phyloP scores from a whole-genome alignment of 2,888 invertebrate genomes.

The Laspeyria flexula region DNA sequence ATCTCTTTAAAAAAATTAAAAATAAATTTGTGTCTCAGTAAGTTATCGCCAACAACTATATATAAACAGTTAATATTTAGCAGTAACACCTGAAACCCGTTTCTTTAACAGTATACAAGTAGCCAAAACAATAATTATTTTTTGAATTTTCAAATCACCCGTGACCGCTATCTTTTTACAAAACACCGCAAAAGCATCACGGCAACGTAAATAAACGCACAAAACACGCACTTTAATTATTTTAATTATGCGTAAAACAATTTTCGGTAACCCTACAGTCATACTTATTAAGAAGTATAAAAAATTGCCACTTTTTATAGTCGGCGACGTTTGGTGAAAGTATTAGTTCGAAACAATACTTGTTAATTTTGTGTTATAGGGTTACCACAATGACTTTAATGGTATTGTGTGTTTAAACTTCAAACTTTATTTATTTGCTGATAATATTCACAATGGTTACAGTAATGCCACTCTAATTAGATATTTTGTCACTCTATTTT shows the following conservation, averaged over 20 bases:
- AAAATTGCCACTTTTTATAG: conserved; percentile 42
- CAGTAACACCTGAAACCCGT: background rate
- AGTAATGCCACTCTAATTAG: too few species aligned
- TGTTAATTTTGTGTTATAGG: conserved; percentile 45
- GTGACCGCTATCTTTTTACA: conserved; percentile 13
- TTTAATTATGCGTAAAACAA: conserved; percentile 49
- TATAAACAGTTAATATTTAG: too few species aligned
- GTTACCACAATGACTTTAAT: conserved; percentile 10
- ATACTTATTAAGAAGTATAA: conserved; percentile 27
- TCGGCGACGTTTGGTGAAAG: conserved; percentile 52
- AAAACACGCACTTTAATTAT: conserved; percentile 48
- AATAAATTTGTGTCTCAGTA: too few species aligned
- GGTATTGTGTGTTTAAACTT: too few species aligned
- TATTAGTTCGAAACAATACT: conserved; percentile 50
- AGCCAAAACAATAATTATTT: conserved; percentile 29
- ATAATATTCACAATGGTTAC: too few species aligned
- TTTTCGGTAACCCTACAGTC: conserved; percentile 27
- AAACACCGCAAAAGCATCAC: conserved; percentile 20
- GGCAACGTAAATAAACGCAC: conserved; percentile 36
- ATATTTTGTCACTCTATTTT: too few species aligned
- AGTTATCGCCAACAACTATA: too few species aligned
- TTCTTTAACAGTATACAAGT: conserved; percentile 20
- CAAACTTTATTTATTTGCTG: too few species aligned
- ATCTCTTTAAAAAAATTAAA: too few species aligned
- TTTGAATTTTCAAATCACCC: conserved; percentile 17